These are phyloP conservation scores for Macquaria australasica DNA, from an alignment of 2,113 vertebrate species.

Conservation along the genomic window DNA sequence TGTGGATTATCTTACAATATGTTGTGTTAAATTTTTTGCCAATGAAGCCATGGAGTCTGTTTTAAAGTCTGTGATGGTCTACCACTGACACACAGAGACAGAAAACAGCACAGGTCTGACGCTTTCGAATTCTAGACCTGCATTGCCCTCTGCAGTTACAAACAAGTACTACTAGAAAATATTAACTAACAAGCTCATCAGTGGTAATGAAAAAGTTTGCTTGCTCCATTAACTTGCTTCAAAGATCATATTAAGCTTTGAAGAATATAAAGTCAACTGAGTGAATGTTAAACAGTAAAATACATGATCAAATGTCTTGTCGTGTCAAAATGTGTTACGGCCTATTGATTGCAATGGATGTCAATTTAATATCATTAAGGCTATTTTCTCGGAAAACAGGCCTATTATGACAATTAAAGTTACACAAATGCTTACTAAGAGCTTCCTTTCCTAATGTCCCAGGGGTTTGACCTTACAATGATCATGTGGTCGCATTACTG, in stretches of 20 bases:
- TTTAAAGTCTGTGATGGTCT: not conserved
- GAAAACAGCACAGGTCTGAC: not conserved
- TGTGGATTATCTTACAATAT: not conserved
- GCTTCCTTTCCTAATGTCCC: not conserved
- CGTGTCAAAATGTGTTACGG: not conserved
- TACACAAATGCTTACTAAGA: slow-evolving; percentile 14
- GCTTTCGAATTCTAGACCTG: not conserved
- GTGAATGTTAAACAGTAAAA: not conserved
- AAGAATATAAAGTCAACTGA: not conserved
- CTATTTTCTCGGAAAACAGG: not conserved
- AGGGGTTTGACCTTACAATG: not conserved
- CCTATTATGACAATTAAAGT: slow-evolving; percentile 38
- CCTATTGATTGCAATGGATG: not conserved
- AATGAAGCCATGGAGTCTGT: not conserved
- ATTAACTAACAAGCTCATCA: not conserved
- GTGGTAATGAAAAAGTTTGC: not conserved
- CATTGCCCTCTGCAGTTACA: slow-evolving; percentile 51
- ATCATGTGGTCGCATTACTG: slow-evolving; percentile 32
- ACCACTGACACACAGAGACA: not conserved
- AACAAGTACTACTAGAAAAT: not conserved
- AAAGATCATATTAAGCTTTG: not conserved
- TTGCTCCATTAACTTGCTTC: not conserved
- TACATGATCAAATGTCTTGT: not conserved
- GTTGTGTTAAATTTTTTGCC: not conserved
- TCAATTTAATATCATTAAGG: not conserved